Conservation (phyloP, 2,888 invertebrate species). For the Clanis bilineata region DNA sequence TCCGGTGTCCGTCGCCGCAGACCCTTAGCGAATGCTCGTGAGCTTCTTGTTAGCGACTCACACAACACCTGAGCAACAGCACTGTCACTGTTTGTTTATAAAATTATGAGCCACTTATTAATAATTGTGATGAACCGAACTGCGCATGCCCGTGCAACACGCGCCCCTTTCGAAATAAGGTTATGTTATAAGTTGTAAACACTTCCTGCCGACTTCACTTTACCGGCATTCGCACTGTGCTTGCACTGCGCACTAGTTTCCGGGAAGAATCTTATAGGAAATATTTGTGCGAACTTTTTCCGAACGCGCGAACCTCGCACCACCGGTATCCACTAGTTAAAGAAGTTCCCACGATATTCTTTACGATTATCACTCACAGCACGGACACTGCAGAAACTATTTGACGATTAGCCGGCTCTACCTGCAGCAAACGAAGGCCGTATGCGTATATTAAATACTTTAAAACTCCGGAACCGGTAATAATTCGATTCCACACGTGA, state of each 20-base stretch:
- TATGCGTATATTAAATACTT: slow-evolving; percentile 74
- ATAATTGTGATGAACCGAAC: slow-evolving; percentile 65
- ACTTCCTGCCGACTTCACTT: slow-evolving; percentile 56
- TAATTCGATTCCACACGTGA: slow-evolving; percentile 75
- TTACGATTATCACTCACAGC: slow-evolving; percentile 47
- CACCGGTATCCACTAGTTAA: slow-evolving; percentile 38
- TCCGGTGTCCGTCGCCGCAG: slow-evolving; percentile 35
- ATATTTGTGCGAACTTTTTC: slow-evolving; percentile 52
- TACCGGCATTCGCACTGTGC: slow-evolving; percentile 53
- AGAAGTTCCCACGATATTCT: slow-evolving; percentile 57
- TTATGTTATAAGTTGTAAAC: slow-evolving; percentile 72
- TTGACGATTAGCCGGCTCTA: slow-evolving; percentile 68
- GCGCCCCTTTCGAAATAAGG: slow-evolving; percentile 74
- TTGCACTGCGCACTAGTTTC: slow-evolving; percentile 58
- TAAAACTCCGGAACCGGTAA: slow-evolving; percentile 79
- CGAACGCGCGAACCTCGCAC: slow-evolving; percentile 30
- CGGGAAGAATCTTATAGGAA: slow-evolving; percentile 64
- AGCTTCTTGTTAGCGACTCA: slow-evolving; percentile 57
- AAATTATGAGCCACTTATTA: slow-evolving; percentile 73
- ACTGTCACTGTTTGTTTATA: slow-evolving; percentile 74
- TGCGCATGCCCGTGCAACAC: slow-evolving; percentile 78
- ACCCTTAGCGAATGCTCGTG: slow-evolving; percentile 46
- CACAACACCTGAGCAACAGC: slow-evolving; percentile 55
- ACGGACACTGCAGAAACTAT: slow-evolving; percentile 59
- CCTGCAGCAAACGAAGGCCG: slow-evolving; percentile 73